Conservation (phyloP, 2,797 vertebrate species). For the Molossus molossus region DNA sequence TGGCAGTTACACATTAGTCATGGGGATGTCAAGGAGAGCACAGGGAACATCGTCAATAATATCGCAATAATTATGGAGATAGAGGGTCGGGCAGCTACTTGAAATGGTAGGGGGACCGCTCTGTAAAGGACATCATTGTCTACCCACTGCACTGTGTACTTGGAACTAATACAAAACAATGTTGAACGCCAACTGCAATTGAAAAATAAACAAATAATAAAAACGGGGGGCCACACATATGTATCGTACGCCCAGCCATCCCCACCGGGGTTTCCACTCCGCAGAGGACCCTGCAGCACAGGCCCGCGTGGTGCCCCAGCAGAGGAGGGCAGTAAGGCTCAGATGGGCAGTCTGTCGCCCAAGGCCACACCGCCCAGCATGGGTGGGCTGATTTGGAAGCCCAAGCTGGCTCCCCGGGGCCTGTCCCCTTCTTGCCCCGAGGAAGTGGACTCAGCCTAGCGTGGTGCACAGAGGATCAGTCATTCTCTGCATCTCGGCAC, state of each 20-base stretch:
- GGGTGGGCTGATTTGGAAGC: fast-evolving
- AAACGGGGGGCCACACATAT: fast-evolving
- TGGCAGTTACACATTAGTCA: neutral
- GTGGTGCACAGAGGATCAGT: fast-evolving
- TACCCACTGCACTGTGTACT: fast-evolving
- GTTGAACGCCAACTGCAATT: fast-evolving
- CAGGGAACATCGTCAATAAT: neutral
- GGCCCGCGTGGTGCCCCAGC: fast-evolving
- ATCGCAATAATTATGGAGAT: fast-evolving
- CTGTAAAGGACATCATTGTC: neutral
- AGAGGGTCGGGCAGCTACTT: neutral
- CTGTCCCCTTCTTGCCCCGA: neutral
- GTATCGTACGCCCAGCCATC: fast-evolving
- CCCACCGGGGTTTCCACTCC: fast-evolving
- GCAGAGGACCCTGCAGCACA: fast-evolving
- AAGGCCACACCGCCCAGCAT: neutral
- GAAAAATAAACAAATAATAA: neutral
- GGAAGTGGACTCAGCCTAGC: neutral
- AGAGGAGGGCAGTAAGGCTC: neutral
- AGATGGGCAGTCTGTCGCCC: fast-evolving
- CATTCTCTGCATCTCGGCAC: neutral
- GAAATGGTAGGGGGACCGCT: neutral
- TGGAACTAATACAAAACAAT: neutral
- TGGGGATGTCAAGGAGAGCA: fast-evolving
- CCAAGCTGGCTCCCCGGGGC: fast-evolving